Evolutionary conservation across 2,113 vertebrate genomes (phyloP), one percentile per base, ranked within the genome.

Genomic region (Odocoileus hemionus): DNA sequence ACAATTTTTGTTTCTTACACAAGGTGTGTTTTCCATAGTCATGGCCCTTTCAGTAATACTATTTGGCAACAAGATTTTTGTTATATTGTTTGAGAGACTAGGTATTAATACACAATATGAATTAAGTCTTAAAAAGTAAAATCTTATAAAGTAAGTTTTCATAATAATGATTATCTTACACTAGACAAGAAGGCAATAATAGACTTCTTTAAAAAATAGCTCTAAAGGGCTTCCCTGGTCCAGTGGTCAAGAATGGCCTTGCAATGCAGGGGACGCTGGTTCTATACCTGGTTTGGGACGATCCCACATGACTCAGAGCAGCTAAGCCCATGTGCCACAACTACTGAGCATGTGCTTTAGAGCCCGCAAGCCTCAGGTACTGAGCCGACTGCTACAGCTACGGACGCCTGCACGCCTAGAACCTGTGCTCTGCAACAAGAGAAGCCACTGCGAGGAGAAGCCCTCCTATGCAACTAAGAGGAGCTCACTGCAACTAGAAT

Each of bases 101-200:
- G 6, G 3, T 83, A 83, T 45, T 50, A 54, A 50, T 36, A 86
- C 15, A 70, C 21, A 89, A 19, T 43, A 50, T 61, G 91, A 94
- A 76, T 36, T 52, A 57, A 26, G 11, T 55, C 45, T 86, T 92
- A 89, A 92, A 86, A 84, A 86, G 61, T n/a, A 91, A 76, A 95
- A 87, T 78, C 17, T 19, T 78, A 19, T 52, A 83, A 90, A 90
- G 9, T 55, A 82, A 91, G 26, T 82, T 92, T 89, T 70, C 23
- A 89, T 16, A 74, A 39, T n/a, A 92, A 93, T 60, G 45, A 86
- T 94, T 84, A 91, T 87, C 36, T 26, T 30, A 43, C 2, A 87
- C 5, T 58, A 70, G 25, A 50, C 9, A 82, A 76, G 30, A 86
- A 70, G 33, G 19, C 23, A 82, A 86, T n/a, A 47, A 93, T 21